Conservation (phyloP, 2,888 invertebrate species). For the Drosophila flavopinicola region DNA sequence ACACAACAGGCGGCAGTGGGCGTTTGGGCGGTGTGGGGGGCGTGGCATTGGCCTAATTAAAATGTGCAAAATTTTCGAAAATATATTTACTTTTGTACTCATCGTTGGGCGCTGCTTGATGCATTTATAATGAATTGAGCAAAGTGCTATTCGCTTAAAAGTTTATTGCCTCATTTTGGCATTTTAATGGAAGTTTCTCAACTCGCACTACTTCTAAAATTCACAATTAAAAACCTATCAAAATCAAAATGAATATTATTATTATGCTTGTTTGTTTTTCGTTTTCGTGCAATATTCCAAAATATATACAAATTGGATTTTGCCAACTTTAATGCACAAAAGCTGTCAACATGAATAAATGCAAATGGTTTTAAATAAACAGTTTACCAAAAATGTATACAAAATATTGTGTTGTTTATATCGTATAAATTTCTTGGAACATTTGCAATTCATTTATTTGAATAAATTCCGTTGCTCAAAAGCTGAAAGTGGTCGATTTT, state of each 20-base stretch:
- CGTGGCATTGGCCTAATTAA: constrained; percentile 35
- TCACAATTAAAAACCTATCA: background rate
- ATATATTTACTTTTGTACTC: background rate
- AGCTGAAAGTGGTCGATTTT: no score
- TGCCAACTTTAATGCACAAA: no score
- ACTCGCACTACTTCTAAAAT: background rate
- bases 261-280: background rate
- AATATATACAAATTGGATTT: no score
- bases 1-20: no score
- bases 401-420: no score
- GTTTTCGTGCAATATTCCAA: background rate
- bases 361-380: no score
- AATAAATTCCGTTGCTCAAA: no score
- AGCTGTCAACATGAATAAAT: no score
- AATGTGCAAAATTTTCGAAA: constrained; percentile 16
- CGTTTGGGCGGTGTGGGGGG: background rate
- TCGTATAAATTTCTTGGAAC: no score
- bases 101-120: constrained; percentile 8
- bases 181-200: constrained; percentile 6
- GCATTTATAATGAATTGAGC: constrained; percentile 34
- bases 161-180: constrained; percentile 12
- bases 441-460: no score
- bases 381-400: no score
- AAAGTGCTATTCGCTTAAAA: constrained; percentile 23
- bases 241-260: background rate